These are phyloP conservation scores for Sialis fuliginosa DNA, from an alignment of 2,888 invertebrate species.

Conservation along the genomic window DNA sequence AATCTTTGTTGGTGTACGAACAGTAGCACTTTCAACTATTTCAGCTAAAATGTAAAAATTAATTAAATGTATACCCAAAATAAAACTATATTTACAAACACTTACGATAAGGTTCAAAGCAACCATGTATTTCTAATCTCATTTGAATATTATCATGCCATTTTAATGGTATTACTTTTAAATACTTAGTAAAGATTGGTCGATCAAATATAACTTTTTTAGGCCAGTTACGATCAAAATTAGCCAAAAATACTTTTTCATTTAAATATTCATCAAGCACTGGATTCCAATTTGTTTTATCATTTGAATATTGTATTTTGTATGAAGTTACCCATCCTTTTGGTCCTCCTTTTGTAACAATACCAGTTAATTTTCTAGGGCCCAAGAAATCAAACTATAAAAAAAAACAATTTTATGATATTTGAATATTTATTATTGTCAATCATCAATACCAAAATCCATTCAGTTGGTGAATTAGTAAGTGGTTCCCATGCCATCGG, in stretches of 20 bases:
- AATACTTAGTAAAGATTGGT: slow-evolving; percentile 52
- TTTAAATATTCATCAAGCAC: slow-evolving; percentile 35
- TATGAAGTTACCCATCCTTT: slow-evolving; percentile 60
- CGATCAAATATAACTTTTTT: slow-evolving; percentile 47
- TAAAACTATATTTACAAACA: background rate
- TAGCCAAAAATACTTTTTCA: slow-evolving; percentile 48
- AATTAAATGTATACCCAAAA: background rate
- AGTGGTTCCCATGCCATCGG: slow-evolving; percentile 46
- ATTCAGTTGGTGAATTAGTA: slow-evolving; percentile 48
- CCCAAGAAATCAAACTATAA: slow-evolving; percentile 58
- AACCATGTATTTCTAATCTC: slow-evolving; percentile 60
- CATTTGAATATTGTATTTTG: slow-evolving; percentile 54
- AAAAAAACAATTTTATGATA: slow-evolving; percentile 15
- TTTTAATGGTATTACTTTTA: slow-evolving; percentile 51
- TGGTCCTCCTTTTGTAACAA: slow-evolving; percentile 53
- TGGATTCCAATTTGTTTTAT: slow-evolving; percentile 52
- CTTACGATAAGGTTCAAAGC: slow-evolving; percentile 55
- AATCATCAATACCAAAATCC: slow-evolving; percentile 35
- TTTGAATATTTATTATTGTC: slow-evolving; percentile 9
- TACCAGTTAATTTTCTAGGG: slow-evolving; percentile 57
- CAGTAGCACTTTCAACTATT: background rate
- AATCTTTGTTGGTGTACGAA: background rate
- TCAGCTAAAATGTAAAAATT: background rate
- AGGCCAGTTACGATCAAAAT: slow-evolving; percentile 43
- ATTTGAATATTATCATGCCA: slow-evolving; percentile 61